These are phyloP conservation scores for Shargacucullia verbasci DNA, from an alignment of 2,888 invertebrate genomes.

Conservation along the genomic window DNA sequence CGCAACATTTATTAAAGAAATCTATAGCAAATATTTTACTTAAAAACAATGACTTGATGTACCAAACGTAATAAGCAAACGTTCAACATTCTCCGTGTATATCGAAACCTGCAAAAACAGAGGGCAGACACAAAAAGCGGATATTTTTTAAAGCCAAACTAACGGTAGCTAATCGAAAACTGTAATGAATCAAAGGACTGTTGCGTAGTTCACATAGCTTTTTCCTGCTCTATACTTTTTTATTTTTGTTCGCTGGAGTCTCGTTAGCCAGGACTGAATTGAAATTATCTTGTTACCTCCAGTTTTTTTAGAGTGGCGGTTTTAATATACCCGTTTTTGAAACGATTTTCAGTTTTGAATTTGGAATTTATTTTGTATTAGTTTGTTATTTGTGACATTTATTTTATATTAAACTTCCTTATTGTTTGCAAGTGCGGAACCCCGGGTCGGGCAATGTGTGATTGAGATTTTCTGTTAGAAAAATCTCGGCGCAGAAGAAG, in stretches of 20 bases:
- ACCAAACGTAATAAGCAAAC: background rate
- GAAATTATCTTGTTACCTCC: slow-evolving; percentile 79
- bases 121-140: slow-evolving; percentile 56
- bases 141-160: slow-evolving; percentile 64
- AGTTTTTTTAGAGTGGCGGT: slow-evolving; percentile 55
- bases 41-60: too few species aligned
- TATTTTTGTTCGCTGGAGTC: slow-evolving; percentile 73
- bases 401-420: too few species aligned
- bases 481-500: too few species aligned
- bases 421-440: too few species aligned
- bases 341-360: slow-evolving; percentile 17
- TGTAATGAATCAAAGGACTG: slow-evolving; percentile 88
- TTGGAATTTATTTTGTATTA: slow-evolving; percentile 3
- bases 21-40: too few species aligned
- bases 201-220: slow-evolving; percentile 77
- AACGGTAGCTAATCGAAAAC: slow-evolving; percentile 82
- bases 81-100: slow-evolving; percentile 7
- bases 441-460: too few species aligned
- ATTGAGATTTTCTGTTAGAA: too few species aligned
- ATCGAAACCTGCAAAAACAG: slow-evolving; percentile 18
- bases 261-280: slow-evolving; percentile 80
- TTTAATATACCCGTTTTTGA: slow-evolving; percentile 42
- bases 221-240: slow-evolving; percentile 64
- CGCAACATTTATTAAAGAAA: too few species aligned
- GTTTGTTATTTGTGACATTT: too few species aligned